Evolutionary conservation across 2,113 vertebrate genomes (phyloP).

Genomic region (Sceloporus tristichus): DNA sequence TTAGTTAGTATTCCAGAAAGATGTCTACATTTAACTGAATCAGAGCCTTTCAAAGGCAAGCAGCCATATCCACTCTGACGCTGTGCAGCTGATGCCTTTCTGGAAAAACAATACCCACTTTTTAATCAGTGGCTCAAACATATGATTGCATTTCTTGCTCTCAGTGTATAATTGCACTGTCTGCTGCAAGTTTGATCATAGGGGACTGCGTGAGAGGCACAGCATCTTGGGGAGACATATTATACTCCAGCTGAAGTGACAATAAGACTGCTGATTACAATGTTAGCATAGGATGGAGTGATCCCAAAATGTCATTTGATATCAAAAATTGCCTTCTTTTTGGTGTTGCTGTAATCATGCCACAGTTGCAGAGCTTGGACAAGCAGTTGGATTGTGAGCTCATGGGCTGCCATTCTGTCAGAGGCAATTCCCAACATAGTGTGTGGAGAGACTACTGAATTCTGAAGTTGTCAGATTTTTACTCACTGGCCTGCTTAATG

Average conservation of each 20-base stretch:
- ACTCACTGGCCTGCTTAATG: conserved; percentile 19
- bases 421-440: not conserved
- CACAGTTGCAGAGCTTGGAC: not conserved
- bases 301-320: not conserved
- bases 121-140: conserved; percentile 61
- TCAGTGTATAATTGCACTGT: conserved; percentile 45
- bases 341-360: not conserved
- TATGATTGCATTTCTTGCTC: conserved; percentile 51
- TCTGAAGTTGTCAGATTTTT: not conserved
- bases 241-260: conserved; percentile 5
- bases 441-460: not conserved
- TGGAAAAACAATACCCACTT: conserved; percentile 60
- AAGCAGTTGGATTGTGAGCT: not conserved
- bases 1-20: conserved; percentile 67
- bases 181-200: conserved; percentile 16
- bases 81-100: conserved; percentile 64
- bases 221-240: not conserved
- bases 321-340: not conserved
- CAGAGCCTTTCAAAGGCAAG: conserved; percentile 58
- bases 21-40: conserved; percentile 67
- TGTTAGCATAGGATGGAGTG: not conserved
- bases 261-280: conserved; percentile 31
- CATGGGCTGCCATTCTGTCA: not conserved
- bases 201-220: not conserved
- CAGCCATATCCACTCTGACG: conserved; percentile 47